These are phyloP conservation scores for Ptilonorhynchus violaceus DNA, from an alignment of 2,113 vertebrate genomes.

Conservation along the genomic window DNA sequence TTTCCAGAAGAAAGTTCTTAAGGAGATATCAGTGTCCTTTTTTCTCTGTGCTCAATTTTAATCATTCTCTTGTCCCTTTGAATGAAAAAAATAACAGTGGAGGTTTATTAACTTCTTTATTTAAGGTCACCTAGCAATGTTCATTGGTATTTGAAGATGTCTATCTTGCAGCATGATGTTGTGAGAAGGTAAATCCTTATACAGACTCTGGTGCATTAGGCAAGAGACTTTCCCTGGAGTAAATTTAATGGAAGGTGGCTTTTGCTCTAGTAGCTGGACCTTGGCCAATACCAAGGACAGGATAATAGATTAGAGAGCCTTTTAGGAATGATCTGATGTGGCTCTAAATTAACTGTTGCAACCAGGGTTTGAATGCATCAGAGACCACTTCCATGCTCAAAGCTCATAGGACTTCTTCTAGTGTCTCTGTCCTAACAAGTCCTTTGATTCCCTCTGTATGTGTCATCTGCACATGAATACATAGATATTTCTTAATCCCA, in stretches of 20 bases:
- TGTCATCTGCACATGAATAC: neutral
- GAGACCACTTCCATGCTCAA: neutral
- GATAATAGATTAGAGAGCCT: neutral
- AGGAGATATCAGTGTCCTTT: neutral
- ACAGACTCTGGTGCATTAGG: neutral
- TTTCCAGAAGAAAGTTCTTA: neutral
- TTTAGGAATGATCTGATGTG: neutral
- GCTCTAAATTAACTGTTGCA: neutral
- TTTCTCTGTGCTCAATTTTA: neutral
- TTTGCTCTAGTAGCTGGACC: neutral
- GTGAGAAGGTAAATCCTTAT: neutral
- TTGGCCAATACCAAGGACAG: neutral
- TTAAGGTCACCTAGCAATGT: neutral
- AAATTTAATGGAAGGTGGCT: neutral
- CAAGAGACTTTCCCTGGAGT: neutral
- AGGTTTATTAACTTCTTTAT: neutral
- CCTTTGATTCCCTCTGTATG: neutral
- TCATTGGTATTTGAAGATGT: neutral
- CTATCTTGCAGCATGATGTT: neutral
- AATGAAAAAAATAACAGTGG: neutral
- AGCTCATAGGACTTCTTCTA: neutral
- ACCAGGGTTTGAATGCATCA: neutral
- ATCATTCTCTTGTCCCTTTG: neutral
- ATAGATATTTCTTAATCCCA: neutral
- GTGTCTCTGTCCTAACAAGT: neutral